phyloP scores from a whole-genome alignment of 2,888 invertebrate species.

The Glaucopsyche alexis region DNA sequence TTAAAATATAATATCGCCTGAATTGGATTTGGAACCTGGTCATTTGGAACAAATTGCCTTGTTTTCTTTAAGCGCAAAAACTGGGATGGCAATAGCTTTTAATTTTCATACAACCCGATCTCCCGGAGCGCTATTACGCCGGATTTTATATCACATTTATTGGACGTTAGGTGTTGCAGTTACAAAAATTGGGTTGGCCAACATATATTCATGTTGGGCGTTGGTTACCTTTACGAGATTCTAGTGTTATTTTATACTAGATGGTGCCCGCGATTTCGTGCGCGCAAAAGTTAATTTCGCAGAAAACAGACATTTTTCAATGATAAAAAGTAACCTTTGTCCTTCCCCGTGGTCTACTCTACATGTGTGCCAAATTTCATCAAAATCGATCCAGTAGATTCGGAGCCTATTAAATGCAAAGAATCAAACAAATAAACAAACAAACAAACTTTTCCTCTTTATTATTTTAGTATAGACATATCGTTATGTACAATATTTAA shows the following conservation, averaged over 20 bases:
- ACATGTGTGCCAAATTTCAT: too few species aligned
- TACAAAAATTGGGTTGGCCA: slow-evolving; percentile 48
- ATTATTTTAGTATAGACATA: too few species aligned
- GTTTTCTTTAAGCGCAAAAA: slow-evolving; percentile 16
- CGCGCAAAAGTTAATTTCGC: too few species aligned
- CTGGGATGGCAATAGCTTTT: slow-evolving; percentile 14
- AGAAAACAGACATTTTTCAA: too few species aligned
- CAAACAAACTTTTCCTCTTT: too few species aligned
- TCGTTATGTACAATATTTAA: not conserved
- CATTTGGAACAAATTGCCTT: slow-evolving; percentile 22
- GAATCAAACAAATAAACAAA: too few species aligned
- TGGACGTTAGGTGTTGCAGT: slow-evolving; percentile 46
- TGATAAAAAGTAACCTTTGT: too few species aligned
- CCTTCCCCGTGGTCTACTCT: too few species aligned
- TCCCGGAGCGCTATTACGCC: slow-evolving; percentile 43
- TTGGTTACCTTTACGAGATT: slow-evolving; percentile 7
- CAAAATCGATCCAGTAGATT: too few species aligned
- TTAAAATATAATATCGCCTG: slow-evolving; percentile 34
- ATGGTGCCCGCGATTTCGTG: too few species aligned
- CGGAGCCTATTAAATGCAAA: too few species aligned
- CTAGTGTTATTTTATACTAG: too few species aligned
- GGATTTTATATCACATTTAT: slow-evolving; percentile 51
- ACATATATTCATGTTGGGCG: not conserved
- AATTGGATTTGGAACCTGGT: slow-evolving; percentile 1
- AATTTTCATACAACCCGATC: slow-evolving; percentile 25